Base-by-base conservation (phyloP, 2,113 vertebrate genomes). In the Brachyhypopomus gauderio region DNA sequence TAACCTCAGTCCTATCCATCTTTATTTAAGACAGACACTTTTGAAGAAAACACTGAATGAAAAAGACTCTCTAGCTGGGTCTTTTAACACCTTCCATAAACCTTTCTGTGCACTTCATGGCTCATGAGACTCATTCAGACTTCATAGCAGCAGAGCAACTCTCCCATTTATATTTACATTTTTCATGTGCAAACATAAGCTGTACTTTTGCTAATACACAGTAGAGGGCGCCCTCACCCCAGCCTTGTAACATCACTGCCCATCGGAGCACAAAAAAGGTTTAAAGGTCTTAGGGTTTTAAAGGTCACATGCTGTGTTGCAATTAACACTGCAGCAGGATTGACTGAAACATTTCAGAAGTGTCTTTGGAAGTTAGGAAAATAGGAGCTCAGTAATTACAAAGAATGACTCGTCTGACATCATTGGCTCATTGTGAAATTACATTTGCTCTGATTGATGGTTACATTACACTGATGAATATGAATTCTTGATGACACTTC, bases 401-500 rank as follows among this genome's bases (percentile, higher is more conserved):
- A 30, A 63, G 5, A 14, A 9, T 16, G 63, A 23, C 34, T 78
- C 27, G 70, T 75, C 72, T 64, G 80, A 72, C 76, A 17, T 77
- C 60, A 75, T 69, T 75, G 77, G 62, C 9, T 82, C 14, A 88
- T 85, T 92, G 91, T 92, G 92, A 90, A 90, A 89, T 92, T 90
- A 89, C 85, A 80, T 89, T 90, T 92, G 89, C 90, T 80, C 23
- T 75, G 73, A 71, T 77, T 85, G 55, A 34, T 75, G 62, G 69
- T 83, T 66, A 48, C 81, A 80, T 85, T 45, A 79, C 79, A 81
- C 41, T 76, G 75, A 88, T 80, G 67, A 89, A 83, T 84, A 58
- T 77, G 34, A 58, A 75, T 78, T 14, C 64, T 41, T 67, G 74
- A 70, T 69, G 80, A 86, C 75, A 89, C 80, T 84, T 83, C 90